These are phyloP conservation scores for Neomorphus geoffroyi DNA, from an alignment of 2,797 vertebrate species.

Conservation along the genomic window DNA sequence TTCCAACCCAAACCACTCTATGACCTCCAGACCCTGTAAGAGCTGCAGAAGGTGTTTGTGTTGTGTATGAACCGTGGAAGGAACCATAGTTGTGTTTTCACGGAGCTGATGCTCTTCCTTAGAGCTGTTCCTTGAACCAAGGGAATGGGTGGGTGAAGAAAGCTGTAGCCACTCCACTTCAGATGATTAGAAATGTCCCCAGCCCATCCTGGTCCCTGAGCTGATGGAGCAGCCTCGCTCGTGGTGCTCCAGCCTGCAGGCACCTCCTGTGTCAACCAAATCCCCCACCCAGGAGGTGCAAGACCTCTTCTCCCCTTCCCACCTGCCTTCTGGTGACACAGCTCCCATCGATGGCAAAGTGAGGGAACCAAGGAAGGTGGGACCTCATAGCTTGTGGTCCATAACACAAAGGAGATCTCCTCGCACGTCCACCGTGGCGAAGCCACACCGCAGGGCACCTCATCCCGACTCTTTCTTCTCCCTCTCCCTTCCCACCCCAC, in stretches of 20 bases:
- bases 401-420: neutral
- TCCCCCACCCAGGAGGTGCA: neutral
- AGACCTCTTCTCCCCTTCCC: neutral
- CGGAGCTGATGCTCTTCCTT: no score
- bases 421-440: fast-evolving
- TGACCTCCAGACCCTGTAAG: no score
- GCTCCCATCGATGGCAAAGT: neutral
- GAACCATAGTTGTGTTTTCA: no score
- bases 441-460: fast-evolving
- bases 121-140: no score
- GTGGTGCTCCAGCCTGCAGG: neutral
- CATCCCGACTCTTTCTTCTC: fast-evolving
- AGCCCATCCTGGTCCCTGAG: neutral
- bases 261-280: neutral
- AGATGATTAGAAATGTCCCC: neutral
- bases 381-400: neutral
- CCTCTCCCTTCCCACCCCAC: neutral
- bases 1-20: no score
- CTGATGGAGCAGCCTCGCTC: neutral
- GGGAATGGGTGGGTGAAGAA: neutral
- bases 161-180: no score
- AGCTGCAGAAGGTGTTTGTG: no score
- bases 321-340: neutral
- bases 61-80: no score
- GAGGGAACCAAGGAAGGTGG: neutral